These are phyloP conservation scores for Drosophila pseudotakahashii DNA, from an alignment of 2,888 invertebrate genomes.

Conservation along the genomic window DNA sequence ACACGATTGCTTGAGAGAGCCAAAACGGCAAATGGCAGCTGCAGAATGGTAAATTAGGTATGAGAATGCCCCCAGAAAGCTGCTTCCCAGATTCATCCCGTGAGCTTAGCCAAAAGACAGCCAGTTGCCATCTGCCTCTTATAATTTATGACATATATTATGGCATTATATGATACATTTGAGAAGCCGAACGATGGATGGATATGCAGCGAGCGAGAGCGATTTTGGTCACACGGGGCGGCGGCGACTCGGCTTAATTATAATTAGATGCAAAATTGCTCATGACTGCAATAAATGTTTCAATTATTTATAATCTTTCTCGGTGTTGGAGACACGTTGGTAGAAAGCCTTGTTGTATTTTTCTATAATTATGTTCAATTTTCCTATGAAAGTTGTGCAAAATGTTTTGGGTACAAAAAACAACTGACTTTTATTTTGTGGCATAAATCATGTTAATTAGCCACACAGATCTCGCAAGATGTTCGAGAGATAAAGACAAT, in stretches of 20 bases:
- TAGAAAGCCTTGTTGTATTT: conserved; percentile 17
- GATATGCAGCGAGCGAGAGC: conserved; percentile 10
- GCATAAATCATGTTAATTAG: conserved; percentile 45
- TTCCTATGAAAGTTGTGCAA: conserved; percentile 61
- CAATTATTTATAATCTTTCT: conserved; percentile 67
- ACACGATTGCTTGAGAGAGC: not conserved
- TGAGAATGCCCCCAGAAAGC: conserved; percentile 9
- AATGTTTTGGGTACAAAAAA: conserved; percentile 20
- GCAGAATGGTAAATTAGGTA: conserved; percentile 24
- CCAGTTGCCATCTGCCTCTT: conserved; percentile 43
- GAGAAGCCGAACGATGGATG: conserved; percentile 1
- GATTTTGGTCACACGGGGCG: conserved; percentile 25
- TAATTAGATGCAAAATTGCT: conserved; percentile 76
- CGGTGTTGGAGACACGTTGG: conserved; percentile 6
- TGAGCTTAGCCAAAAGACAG: conserved; percentile 9
- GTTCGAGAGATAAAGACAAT: conserved; percentile 8
- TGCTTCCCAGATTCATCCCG: conserved; percentile 5
- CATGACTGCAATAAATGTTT: conserved; percentile 77
- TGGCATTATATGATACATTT: conserved; percentile 22
- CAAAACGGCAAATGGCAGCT: conserved; percentile 13
- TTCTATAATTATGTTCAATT: conserved; percentile 76
- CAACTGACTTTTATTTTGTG: conserved; percentile 46
- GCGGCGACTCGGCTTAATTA: conserved; percentile 53
- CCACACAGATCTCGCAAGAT: conserved; percentile 17
- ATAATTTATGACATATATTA: conserved; percentile 73